Evolutionary conservation across 2,888 invertebrate species (phyloP), one percentile per base, ranked within the genome.

Genomic region (Boloria euphrosyne): DNA sequence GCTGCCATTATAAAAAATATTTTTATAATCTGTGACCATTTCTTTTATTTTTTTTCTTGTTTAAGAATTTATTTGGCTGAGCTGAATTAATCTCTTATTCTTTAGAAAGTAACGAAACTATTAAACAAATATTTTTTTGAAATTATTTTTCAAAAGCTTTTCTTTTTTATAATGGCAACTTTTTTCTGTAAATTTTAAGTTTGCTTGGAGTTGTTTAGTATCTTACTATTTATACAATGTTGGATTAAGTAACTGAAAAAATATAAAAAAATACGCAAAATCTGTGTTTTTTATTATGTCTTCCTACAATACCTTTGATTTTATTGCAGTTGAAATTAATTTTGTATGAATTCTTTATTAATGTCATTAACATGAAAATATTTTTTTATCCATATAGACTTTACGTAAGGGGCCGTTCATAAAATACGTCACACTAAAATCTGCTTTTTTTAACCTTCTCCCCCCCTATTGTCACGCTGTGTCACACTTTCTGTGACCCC

Each of bases 181-280:
- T 53, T 54, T 14, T 43, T 50, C 2, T 52, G 46, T 59, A 51
- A 22, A 22, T 51, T 57, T 38, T n/a, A 10, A 46, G 47, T 49
- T 43, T 50, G 64, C 62, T 69, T 61, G 59, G 63, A 69, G 71
- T 68, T 70, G 67, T 70, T 69, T 71, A 76, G 76, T 76, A 78
- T 69, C 75, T 75, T 77, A 79, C 75, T 82, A 81, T 83, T 82
- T 82, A 83, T 80, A 78, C 78, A 73, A 77, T 71, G 82, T 83
- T 78, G 78, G 77, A 75, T 76, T 78, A 80, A 81, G 79, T 75
- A 70, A 79, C 49, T 74, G 76, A 73, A 62, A 75, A 73, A 72
- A 78, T 71, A 78, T 73, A 72, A 71, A 79, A 79, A 80, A 82
- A 76, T 75, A 16, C 51, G 50, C 65, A 70, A 81, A 82, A 81